Percentiles rank a stretch among this genome's conserved stretches.
Evolutionary conservation across 1,140 invertebrate species (phyloP).

Genomic region (Neodiprion fabricii): DNA sequence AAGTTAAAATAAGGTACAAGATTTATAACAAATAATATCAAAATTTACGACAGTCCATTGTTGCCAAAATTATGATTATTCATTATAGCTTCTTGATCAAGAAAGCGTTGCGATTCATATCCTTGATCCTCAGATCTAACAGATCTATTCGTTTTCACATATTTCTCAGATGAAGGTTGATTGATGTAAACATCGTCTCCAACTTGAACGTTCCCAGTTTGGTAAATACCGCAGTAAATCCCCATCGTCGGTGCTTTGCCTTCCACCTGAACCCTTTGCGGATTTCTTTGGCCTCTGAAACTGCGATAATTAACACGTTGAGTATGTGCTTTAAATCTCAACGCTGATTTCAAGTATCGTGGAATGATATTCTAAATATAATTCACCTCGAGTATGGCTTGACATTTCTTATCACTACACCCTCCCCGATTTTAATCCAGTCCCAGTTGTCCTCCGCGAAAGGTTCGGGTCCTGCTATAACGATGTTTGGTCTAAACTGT

Average conservation of each 20-base stretch:
- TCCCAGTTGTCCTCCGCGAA: slow-evolving; percentile 63
- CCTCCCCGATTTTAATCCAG: slow-evolving; percentile 58
- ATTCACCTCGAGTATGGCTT: slow-evolving; percentile 56
- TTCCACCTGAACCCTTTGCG: slow-evolving; percentile 34
- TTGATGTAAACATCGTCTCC: slow-evolving; percentile 49
- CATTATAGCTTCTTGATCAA: not conserved
- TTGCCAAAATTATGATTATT: not conserved
- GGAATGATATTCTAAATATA: slow-evolving; percentile 9
- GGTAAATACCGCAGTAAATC: slow-evolving; percentile 50
- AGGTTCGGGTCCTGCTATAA: slow-evolving; percentile 49
- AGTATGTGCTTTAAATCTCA: not conserved
- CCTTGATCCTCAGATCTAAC: not conserved
- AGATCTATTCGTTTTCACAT: not conserved
- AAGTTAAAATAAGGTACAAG: no score
- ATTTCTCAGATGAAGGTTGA: no score
- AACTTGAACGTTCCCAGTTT: slow-evolving; percentile 41
- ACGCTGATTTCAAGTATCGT: not conserved
- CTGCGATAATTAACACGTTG: slow-evolving; percentile 29
- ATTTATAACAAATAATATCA: not conserved
- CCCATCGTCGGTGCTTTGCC: slow-evolving; percentile 44
- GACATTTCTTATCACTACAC: slow-evolving; percentile 48
- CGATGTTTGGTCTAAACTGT: slow-evolving; percentile 62
- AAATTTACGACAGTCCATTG: not conserved
- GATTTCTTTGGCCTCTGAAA: slow-evolving; percentile 39
- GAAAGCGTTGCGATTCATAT: not conserved